These are phyloP conservation scores for Etheostoma nigrum DNA, from an alignment of 2,797 vertebrate species.

Conservation along the genomic window DNA sequence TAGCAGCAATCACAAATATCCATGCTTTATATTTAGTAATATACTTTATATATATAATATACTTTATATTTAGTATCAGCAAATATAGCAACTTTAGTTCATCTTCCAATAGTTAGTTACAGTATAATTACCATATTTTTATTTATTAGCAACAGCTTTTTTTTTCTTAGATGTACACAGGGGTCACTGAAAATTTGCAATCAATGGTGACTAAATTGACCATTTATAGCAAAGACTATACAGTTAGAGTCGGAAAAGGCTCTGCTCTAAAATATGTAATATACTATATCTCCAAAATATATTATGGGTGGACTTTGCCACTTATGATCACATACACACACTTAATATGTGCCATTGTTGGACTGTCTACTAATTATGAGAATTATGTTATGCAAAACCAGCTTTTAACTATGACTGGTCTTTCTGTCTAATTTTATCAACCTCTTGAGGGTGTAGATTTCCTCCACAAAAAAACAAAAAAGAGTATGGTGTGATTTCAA, in stretches of 20 bases:
- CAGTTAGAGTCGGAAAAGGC: background rate
- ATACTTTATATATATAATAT: background rate
- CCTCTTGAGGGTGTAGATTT: background rate
- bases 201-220: slow-evolving; percentile 7
- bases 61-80: slow-evolving; percentile 26
- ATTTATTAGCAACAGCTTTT: slow-evolving; percentile 10
- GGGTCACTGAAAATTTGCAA: slow-evolving; percentile 17
- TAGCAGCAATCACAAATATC: slow-evolving; percentile 10
- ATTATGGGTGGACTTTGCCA: background rate
- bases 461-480: background rate
- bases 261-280: background rate
- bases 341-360: background rate
- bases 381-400: background rate
- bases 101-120: slow-evolving; percentile 18
- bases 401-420: background rate
- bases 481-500: background rate
- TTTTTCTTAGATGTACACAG: slow-evolving; percentile 11
- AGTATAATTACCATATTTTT: slow-evolving; percentile 1
- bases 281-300: background rate
- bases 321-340: background rate
- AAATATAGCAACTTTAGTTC: slow-evolving; percentile 17
- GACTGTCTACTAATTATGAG: background rate
- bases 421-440: background rate
- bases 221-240: background rate
- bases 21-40: slow-evolving; percentile 22